Base-by-base conservation (phyloP, 2,888 invertebrate genomes). In the Sialis fuliginosa region DNA sequence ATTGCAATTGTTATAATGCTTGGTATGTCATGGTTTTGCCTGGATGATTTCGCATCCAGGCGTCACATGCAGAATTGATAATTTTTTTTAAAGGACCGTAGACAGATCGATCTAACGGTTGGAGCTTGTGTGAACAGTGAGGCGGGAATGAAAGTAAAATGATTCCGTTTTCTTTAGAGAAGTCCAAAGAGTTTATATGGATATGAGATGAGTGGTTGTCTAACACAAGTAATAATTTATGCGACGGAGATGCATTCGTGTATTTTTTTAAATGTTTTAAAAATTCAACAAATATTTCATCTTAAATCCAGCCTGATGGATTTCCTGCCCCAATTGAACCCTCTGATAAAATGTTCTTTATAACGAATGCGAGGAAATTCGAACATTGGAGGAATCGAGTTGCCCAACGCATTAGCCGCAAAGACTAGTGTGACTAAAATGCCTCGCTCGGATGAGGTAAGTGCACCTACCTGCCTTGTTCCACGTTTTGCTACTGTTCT, bases 361-460 rank as follows among this genome's bases (percentile, higher is more conserved):
- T 49, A n/a, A n/a, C n/a, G n/a, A n/a, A n/a, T n/a, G n/a, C 22
- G 22, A 2, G 22, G 22, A 22, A 22, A 22, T 2, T 2, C 22
- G 22, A 22, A 22, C 2, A 22, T 2, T 22, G 22, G 22, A 22
- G 22, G 22, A 22, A 22, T 35, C 2, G 10, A 2, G 4, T 35
- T 35, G 2, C 35, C 35, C 2, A 35, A 3, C 2, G 35, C 35
- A 35, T 35, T 35, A 3, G 4, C 35, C 9, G 35, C 35, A 10
- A 35, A n/a, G n/a, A n/a, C n/a, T n/a, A n/a, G n/a, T n/a, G n/a
- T n/a, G n/a, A n/a, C 4, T 9, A 35, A 10, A n/a, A 4, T 35
- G 4, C 55, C 61, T 58, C 60, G 59, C 60, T 1, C 60, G 59
- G 13, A 50, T 52, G 52, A 53, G 40, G 54, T 55, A 22, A 49